Base-by-base conservation (phyloP, 1,140 invertebrate genomes). In the Drosophila nebulosa region DNA sequence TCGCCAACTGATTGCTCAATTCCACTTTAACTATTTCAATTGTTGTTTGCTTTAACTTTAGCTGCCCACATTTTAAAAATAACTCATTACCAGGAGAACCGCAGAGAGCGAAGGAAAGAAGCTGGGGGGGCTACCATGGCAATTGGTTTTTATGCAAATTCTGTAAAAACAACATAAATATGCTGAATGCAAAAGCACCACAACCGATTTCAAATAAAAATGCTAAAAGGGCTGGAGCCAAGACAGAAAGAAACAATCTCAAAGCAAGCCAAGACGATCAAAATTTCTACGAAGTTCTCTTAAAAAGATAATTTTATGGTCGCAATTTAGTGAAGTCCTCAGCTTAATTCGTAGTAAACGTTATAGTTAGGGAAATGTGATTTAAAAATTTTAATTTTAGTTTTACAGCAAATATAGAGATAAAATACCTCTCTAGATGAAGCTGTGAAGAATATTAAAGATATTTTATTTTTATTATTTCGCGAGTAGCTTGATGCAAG, bases 71-170 rank as follows among this genome's bases (percentile, higher is more conserved):
- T 73, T 60, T 10, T 35, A 60, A 55, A 46, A 62, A 51, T 24
- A 9, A 6, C 27, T 9, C 27, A 30, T 7, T 3, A 32, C 30
- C 10, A 32, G 30, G 10, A 51, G 32, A 68, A n/a, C 3, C 10
- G 9, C 16, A 46, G 10, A 46, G 39, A 18, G 1, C 7, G n/a
- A 6, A 6, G 21, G 18, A 46, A 46, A 61, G 22, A 55, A 53
- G 18, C 10, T 22, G 12, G 30, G 7, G 22, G 6, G 18, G 39
- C 27, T 10, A 27, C 12, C 46, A 56, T 12, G 12, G 22, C 62
- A 72, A 72, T 56, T 35, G 60, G 67, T 70, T 65, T 65, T 65
- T 74, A 74, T 74, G 71, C 71, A 74, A 74, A 74, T 74, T 53
- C 57, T 57, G 59, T 24, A 56, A 69, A 74, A 65, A 74, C 58